These are phyloP conservation scores for Apis dorsata DNA, from an alignment of 1,140 invertebrate species.

Conservation along the genomic window DNA sequence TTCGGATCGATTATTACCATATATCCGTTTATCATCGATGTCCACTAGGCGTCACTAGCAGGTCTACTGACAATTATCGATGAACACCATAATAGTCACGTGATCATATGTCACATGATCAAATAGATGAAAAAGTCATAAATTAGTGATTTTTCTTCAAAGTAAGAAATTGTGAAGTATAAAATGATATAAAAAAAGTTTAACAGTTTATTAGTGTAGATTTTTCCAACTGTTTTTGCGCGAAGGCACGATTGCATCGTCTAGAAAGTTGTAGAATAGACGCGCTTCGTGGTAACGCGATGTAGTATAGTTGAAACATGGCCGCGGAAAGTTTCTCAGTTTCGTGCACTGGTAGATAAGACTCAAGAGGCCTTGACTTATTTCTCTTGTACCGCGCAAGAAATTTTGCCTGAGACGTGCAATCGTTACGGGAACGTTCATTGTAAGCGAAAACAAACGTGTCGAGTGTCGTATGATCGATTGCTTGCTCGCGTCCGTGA, in stretches of 20 bases:
- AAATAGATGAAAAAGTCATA: no score
- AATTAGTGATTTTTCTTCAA: no score
- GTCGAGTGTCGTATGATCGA: background rate
- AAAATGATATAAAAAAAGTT: no score
- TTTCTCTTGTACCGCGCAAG: slow-evolving; percentile 11
- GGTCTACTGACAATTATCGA: no score
- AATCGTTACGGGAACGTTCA: background rate
- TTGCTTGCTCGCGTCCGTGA: background rate
- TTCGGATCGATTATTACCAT: no score
- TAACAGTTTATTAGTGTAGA: background rate
- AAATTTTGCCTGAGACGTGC: slow-evolving; percentile 9
- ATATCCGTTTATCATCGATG: no score
- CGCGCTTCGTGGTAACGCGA: background rate
- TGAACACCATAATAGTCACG: no score
- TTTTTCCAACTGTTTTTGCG: background rate
- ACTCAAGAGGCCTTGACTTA: background rate
- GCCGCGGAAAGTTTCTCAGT: slow-evolving; percentile 45
- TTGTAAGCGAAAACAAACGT: slow-evolving; percentile 3
- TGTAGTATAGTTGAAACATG: background rate
- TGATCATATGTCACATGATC: no score
- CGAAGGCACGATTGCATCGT: slow-evolving; percentile 8
- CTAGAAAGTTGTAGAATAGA: slow-evolving; percentile 33
- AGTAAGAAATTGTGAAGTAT: no score
- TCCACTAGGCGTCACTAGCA: no score
- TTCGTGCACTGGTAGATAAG: slow-evolving; percentile 46